These are phyloP conservation scores for Digitonthophagus gazella DNA, from an alignment of 2,888 invertebrate species.

Conservation along the genomic window DNA sequence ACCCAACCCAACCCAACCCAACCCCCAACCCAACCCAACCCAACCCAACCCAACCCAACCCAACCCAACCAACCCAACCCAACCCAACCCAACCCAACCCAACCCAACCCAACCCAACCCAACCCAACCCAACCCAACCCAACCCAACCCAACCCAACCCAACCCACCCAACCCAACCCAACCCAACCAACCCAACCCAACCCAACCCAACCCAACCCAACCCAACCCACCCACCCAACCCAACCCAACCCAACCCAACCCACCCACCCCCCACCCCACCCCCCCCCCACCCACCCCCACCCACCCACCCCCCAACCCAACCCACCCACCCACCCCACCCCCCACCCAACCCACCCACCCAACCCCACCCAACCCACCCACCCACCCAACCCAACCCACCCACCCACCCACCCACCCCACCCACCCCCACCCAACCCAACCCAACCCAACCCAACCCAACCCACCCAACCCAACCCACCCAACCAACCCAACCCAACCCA, in stretches of 20 bases:
- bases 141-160: slow-evolving; percentile 1
- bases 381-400: background rate
- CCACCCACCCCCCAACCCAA: slow-evolving; percentile 23
- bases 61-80: too few species aligned
- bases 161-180: background rate
- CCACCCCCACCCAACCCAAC: slow-evolving; percentile 5
- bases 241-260: slow-evolving; percentile 1
- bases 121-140: slow-evolving; percentile 1
- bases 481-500: slow-evolving; percentile 12
- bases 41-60: background rate
- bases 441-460: slow-evolving; percentile 6
- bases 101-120: background rate
- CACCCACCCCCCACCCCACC: background rate
- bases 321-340: background rate
- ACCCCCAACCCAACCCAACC: background rate
- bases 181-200: too few species aligned
- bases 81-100: background rate
- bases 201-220: slow-evolving; percentile 1
- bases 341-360: background rate
- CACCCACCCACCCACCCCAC: background rate
- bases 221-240: background rate
- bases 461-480: slow-evolving; percentile 7
- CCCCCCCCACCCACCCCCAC: too few species aligned
- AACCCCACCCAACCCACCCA: too few species aligned
- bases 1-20: too few species aligned